Base-by-base conservation (phyloP, 2,113 vertebrate genomes). In the Phaethon lepturus region DNA sequence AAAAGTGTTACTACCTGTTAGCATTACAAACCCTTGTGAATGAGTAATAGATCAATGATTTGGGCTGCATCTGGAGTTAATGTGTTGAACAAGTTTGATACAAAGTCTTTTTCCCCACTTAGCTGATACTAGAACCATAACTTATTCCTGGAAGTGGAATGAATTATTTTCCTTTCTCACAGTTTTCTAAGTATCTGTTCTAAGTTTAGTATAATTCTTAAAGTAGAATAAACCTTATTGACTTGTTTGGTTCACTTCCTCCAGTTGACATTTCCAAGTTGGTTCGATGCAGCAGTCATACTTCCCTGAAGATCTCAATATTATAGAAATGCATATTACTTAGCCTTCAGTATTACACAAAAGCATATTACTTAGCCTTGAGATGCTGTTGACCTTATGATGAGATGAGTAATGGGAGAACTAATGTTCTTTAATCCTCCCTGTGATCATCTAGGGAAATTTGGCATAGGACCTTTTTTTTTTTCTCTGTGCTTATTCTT, bases 401-500 rank as follows among this genome's bases (percentile, higher is more conserved):
- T 59, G 73, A 84, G 55, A 80, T 19, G 17, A 91, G 42, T 52
- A 89, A 91, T 73, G 84, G 73, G 52, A 78, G 35, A 81, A 90
- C 90, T 92, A 84, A 72, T 64, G 33, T 66, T 90, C 42, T 93
- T 74, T 92, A 92, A 75, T 96, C 38, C 28, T 93, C 16, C 17
- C 24, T 68, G 60, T 94, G 76, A 84, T 94, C 24, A 58, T 49
- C 56, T 81, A 71, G 89, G 40, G 29, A 78, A 93, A 88, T 85
- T 33, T 81, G 62, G 35, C 56, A 23, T 31, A 74, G 35, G 23
- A 72, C 22, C 2, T 85, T 83, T 68, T 59, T 86, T 87, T 75
- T 66, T 75, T n/a, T 3, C 6, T 72, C 22, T 71, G 22, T 72
- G 8, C 47, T 84, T 89, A 40, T 25, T 72, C 40, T 74, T 83